Evolutionary conservation across 1,140 invertebrate genomes (phyloP).

Genomic region (Goniozus legneri): DNA sequence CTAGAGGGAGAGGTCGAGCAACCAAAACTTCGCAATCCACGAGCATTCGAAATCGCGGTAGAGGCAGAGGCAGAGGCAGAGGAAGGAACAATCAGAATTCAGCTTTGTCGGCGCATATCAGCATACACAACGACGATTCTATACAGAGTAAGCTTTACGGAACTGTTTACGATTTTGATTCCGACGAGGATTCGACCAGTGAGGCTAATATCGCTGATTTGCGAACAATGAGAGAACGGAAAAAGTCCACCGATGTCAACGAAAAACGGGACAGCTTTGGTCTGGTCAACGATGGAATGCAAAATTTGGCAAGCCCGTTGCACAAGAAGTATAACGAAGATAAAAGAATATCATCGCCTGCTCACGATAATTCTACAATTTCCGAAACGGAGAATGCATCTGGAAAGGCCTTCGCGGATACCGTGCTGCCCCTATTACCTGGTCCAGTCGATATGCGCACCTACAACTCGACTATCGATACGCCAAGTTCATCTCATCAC

Average conservation of each 20-base stretch:
- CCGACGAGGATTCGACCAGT: constrained; percentile 74
- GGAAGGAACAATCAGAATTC: constrained; percentile 54
- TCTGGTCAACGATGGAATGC: constrained; percentile 53
- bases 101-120: constrained; percentile 26
- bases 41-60: constrained; percentile 50
- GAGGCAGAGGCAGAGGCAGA: constrained; percentile 69
- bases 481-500: constrained; percentile 53
- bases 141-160: constrained; percentile 77
- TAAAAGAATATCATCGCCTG: constrained; percentile 40
- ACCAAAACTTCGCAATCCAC: constrained; percentile 53
- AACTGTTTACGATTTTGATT: constrained; percentile 83
- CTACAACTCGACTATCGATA: constrained; percentile 60
- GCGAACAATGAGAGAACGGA: constrained; percentile 73
- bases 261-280: constrained; percentile 59
- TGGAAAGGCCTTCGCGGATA: constrained; percentile 52
- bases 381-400: constrained; percentile 26
- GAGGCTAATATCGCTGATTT: constrained; percentile 75
- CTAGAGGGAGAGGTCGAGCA: constrained; percentile 40
- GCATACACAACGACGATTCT: constrained; percentile 51
- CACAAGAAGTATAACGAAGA: constrained; percentile 39
- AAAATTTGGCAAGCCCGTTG: constrained; percentile 34
- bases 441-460: constrained; percentile 86
- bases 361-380: constrained; percentile 18
- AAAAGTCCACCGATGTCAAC: constrained; percentile 72
- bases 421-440: constrained; percentile 70